Base-by-base conservation (phyloP, 2,113 vertebrate genomes). In the Toxotes jaculatrix region DNA sequence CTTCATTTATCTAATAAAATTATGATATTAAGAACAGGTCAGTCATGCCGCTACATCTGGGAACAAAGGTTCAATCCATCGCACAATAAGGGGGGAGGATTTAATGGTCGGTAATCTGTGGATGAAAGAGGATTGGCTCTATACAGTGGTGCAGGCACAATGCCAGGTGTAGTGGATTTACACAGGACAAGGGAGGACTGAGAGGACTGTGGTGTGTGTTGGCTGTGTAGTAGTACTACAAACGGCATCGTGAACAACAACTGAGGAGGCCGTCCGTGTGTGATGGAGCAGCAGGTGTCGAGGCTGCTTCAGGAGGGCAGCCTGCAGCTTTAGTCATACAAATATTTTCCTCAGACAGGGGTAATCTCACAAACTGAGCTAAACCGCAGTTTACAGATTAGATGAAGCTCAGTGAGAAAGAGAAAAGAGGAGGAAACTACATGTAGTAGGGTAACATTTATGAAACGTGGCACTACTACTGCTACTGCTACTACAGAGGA, bases 71-170 rank as follows among this genome's bases (percentile, higher is more conserved):
- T 62, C 55, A 73, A 40, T 53, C 61, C 36, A 51, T 36, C 0
- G 23, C 31, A 45, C 74, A 74, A 38, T 49, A 5, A 27, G 6
- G 62, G 23, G 43, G n/a, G 11, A 45, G 21, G 81, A 73, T 45
- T 84, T 55, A 34, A 55, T 23, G 55, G 42, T 40, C 42, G 38
- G 19, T 71, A 71, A 65, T 76, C 77, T 72, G 60, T 49, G n/a
- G 53, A 31, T 9, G n/a, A 42, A 45, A 62, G 73, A 38, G 60
- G 56, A 62, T 40, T 32, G 73, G 45, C 45, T 68, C 21, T 19
- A 45, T 32, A 45, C 23, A 55, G 84, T 1, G 49, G 38, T 16
- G 53, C 27, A n/a, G 72, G 67, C 73, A 1, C 14, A 0, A 1
- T 12, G 80, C 59, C 77, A 59, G 77, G 61, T 45, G 38, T 14